Conservation (phyloP, 2,888 invertebrate species). For the Oscheius sp. region DNA sequence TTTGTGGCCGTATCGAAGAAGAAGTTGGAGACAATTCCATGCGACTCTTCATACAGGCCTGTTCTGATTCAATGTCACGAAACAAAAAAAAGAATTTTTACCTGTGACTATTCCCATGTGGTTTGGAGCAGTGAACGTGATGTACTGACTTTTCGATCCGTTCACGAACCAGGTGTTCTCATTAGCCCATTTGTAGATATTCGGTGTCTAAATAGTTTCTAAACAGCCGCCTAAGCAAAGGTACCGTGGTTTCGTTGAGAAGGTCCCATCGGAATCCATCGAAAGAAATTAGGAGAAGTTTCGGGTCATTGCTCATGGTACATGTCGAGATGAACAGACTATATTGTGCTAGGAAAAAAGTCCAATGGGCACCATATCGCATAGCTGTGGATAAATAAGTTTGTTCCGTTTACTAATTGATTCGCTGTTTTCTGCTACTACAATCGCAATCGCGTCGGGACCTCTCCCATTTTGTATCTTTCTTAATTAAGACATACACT, state of each 20-base stretch:
- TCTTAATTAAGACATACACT: too few species aligned
- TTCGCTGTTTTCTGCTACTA: too few species aligned
- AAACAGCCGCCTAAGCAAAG: not conserved
- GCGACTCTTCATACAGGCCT: constrained; percentile 56
- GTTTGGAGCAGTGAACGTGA: constrained; percentile 60
- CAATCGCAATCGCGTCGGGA: too few species aligned
- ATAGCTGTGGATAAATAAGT: not conserved
- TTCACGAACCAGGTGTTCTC: constrained; percentile 53
- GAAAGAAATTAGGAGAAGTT: constrained; percentile 55
- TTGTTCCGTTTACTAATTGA: too few species aligned
- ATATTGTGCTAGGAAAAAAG: not conserved
- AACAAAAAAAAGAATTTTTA: not conserved
- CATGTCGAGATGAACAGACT: not conserved
- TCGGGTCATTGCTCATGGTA: constrained; percentile 39
- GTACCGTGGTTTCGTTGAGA: constrained; percentile 51
- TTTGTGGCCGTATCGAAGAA: constrained; percentile 55
- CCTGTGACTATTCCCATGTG: constrained; percentile 59
- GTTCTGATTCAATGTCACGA: not conserved
- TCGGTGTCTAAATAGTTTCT: constrained; percentile 45
- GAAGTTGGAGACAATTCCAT: constrained; percentile 61
- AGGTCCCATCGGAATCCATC: constrained; percentile 62
- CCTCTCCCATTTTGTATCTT: too few species aligned
- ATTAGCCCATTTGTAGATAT: constrained; percentile 53
- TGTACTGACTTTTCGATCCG: constrained; percentile 53
- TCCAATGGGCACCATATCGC: constrained; percentile 2